phyloP scores from a whole-genome alignment of 1,140 invertebrate genomes.

The Drosophila melanogaster region DNA sequence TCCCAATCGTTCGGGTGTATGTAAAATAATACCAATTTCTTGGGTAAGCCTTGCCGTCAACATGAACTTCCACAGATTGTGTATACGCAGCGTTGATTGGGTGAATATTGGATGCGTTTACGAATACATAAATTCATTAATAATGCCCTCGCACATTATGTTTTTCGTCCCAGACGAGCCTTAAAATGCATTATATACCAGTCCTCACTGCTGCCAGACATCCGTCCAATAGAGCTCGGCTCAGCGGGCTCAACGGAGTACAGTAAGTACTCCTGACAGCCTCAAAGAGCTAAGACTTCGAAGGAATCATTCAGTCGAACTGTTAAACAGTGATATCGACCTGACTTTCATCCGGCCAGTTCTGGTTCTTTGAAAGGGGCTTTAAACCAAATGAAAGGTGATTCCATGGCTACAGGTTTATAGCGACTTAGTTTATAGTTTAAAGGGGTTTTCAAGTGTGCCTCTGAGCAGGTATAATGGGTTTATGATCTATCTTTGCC shows the following conservation, averaged over 20 bases:
- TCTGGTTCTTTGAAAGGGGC: neutral
- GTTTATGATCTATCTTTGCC: no score
- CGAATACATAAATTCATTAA: slow-evolving; percentile 73
- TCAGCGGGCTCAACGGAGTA: slow-evolving; percentile 14
- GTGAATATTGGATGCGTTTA: slow-evolving; percentile 41
- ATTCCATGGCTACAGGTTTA: neutral
- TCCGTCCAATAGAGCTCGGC: neutral
- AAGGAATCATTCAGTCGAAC: neutral
- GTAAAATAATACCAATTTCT: slow-evolving; percentile 28
- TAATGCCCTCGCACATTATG: slow-evolving; percentile 64
- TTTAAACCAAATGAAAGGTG: neutral
- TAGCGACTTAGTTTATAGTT: neutral
- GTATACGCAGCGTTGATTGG: slow-evolving; percentile 21
- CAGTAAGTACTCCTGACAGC: slow-evolving; percentile 6
- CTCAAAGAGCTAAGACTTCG: neutral
- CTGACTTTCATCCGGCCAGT: neutral
- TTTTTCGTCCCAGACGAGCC: slow-evolving; percentile 49
- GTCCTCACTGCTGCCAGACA: slow-evolving; percentile 19
- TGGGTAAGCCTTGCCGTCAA: slow-evolving; percentile 28
- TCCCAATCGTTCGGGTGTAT: slow-evolving; percentile 3
- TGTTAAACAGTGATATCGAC: slow-evolving; percentile 1
- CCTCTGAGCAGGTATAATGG: no score
- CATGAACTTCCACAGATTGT: slow-evolving; percentile 10
- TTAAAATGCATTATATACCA: slow-evolving; percentile 43
- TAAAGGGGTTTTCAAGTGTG: no score